A percentile compares a stretch with the other conserved stretches of the same genome.
Evolutionary conservation across 1,140 invertebrate genomes (phyloP).

Genomic region (Rhynchophorus ferrugineus): DNA sequence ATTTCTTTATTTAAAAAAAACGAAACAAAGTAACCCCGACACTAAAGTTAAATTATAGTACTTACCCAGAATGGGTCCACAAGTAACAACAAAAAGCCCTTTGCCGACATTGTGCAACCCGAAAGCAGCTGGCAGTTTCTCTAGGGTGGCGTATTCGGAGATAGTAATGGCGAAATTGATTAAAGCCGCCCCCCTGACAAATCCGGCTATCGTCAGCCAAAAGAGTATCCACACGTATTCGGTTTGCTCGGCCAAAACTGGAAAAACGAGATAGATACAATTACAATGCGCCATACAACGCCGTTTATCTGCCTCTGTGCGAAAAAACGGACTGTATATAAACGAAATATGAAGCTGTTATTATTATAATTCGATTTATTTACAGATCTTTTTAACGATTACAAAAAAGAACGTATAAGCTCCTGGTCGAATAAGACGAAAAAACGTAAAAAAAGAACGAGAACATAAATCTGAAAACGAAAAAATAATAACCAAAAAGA

Average conservation of each 20-base stretch:
- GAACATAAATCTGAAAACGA: conserved; percentile 5
- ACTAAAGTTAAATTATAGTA: too few species aligned
- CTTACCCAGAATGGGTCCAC: conserved; percentile 66
- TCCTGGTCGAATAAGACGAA: neutral
- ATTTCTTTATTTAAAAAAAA: too few species aligned
- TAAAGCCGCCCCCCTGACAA: conserved; percentile 62
- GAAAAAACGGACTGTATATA: conserved; percentile 21
- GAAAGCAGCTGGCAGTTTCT: conserved; percentile 66
- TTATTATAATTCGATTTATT: too few species aligned
- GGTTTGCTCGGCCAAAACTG: conserved; percentile 59
- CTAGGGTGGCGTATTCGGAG: conserved; percentile 62
- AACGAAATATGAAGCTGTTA: too few species aligned
- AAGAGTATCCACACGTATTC: conserved; percentile 57
- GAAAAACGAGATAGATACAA: conserved; percentile 36
- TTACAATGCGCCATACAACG: conserved; percentile 12
- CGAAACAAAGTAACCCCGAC: too few species aligned
- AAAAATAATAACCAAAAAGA: conserved; percentile 16
- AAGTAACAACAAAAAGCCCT: conserved; percentile 57
- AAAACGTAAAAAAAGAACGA: conserved; percentile 14
- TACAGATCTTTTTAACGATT: too few species aligned
- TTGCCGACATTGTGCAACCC: conserved; percentile 71
- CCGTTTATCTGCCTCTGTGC: conserved; percentile 22
- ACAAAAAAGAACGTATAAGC: too few species aligned
- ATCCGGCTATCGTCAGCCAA: conserved; percentile 61
- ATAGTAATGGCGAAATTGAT: conserved; percentile 69